Conservation (phyloP, 2,113 vertebrate genomes). For the Trinectes maculatus region DNA sequence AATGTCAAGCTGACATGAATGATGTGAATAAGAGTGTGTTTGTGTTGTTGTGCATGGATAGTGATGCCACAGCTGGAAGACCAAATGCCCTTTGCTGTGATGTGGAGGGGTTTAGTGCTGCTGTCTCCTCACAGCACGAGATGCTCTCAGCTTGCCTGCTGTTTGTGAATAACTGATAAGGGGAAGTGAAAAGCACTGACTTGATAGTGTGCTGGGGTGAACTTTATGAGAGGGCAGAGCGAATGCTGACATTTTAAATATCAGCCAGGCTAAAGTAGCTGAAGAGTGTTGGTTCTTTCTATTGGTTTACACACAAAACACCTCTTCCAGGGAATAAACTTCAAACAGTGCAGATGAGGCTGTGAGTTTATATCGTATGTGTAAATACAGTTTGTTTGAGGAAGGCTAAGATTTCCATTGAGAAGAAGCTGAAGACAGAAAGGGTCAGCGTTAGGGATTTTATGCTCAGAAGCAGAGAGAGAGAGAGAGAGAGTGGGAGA, state of each 20-base stretch:
- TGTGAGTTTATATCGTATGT: too few species aligned
- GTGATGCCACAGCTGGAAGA: slow-evolving; percentile 24
- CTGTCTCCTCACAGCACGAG: slow-evolving; percentile 61
- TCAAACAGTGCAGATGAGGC: background rate
- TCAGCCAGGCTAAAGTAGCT: slow-evolving; percentile 43
- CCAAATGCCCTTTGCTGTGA: slow-evolving; percentile 65
- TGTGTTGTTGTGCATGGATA: slow-evolving; percentile 13
- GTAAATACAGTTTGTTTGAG: slow-evolving; percentile 43
- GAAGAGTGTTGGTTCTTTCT: slow-evolving; percentile 22
- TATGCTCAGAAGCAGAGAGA: background rate
- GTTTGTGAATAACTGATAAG: slow-evolving; percentile 73
- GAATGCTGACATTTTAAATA: slow-evolving; percentile 54
- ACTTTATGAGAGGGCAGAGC: slow-evolving; percentile 53
- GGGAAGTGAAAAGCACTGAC: slow-evolving; percentile 47
- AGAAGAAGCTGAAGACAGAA: slow-evolving; percentile 31
- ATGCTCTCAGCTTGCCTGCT: slow-evolving; percentile 57
- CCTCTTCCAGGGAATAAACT: slow-evolving; percentile 40
- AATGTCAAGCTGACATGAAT: slow-evolving; percentile 18
- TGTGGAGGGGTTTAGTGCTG: slow-evolving; percentile 37
- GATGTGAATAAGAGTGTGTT: slow-evolving; percentile 21
- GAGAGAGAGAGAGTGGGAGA: background rate
- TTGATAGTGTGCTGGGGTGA: slow-evolving; percentile 27
- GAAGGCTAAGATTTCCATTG: slow-evolving; percentile 11
- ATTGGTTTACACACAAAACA: slow-evolving; percentile 28
- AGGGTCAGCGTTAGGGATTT: slow-evolving; percentile 16